Percentiles rank a stretch among this genome's conserved stretches.
These are phyloP conservation scores for Aproaerema taeniolella DNA, from an alignment of 2,888 invertebrate genomes.

Conservation along the genomic window DNA sequence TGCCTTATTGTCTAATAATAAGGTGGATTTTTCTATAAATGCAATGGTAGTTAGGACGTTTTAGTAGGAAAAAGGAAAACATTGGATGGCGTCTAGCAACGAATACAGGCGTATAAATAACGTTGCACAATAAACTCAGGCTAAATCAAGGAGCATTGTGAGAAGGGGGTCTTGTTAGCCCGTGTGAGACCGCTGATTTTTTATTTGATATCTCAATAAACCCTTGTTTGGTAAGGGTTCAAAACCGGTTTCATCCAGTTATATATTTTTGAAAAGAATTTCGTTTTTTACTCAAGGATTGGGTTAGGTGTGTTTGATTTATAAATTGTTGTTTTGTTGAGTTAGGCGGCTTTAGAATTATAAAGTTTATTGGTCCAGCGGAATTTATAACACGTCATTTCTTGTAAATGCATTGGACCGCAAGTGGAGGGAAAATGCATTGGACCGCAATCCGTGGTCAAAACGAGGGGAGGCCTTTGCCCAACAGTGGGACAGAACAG, in stretches of 20 bases:
- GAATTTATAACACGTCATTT: slow-evolving; percentile 21
- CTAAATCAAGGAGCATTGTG: slow-evolving; percentile 74
- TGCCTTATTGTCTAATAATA: not conserved
- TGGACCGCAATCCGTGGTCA: too few species aligned
- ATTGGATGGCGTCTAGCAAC: slow-evolving; percentile 51
- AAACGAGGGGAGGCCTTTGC: too few species aligned
- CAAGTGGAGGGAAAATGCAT: too few species aligned
- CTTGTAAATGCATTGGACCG: too few species aligned
- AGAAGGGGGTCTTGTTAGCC: slow-evolving; percentile 61
- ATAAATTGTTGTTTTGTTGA: slow-evolving; percentile 65
- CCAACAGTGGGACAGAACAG: too few species aligned
- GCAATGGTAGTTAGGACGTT: slow-evolving; percentile 23
- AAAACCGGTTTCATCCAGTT: slow-evolving; percentile 42
- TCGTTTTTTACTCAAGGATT: slow-evolving; percentile 37
- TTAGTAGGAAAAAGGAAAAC: slow-evolving; percentile 28
- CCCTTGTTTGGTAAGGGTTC: slow-evolving; percentile 52
- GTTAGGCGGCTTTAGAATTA: slow-evolving; percentile 37
- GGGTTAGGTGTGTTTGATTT: slow-evolving; percentile 59
- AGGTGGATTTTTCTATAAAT: slow-evolving; percentile 21
- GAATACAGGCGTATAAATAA: slow-evolving; percentile 68
- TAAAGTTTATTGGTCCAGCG: slow-evolving; percentile 46
- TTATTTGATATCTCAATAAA: slow-evolving; percentile 77
- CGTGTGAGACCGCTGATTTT: slow-evolving; percentile 69
- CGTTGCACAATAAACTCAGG: slow-evolving; percentile 69
- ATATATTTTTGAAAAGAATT: slow-evolving; percentile 41